Evolutionary conservation across 2,113 vertebrate species (phyloP), one percentile per base, ranked within the genome.

Genomic region (Peromyscus maniculatus): DNA sequence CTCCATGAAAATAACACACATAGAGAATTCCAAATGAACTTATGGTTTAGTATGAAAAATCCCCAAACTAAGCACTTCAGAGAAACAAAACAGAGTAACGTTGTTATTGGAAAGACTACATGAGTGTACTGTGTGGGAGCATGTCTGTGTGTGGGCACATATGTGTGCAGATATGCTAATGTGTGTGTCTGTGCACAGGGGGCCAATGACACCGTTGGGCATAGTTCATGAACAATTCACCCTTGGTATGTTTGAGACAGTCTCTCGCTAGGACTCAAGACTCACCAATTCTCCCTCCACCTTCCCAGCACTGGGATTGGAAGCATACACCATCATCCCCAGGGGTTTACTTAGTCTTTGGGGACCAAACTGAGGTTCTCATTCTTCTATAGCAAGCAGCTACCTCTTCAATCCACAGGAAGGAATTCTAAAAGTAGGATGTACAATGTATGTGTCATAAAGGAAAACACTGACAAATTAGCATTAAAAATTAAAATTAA

Each of bases 401-500:
- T n/a, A 71, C 4, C 31, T n/a, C 66, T n/a, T 69, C 66, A 71
- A 15, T 7, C 46, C 46, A 26, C 31, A 33, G 62, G 15, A 87
- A 52, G 15, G 3, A 28, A 74, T 19, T 74, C 39, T n/a, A 89
- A 57, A 57, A 57, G 15, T 39, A 77, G 90, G 26, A 75, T 75
- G 11, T 49, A 72, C 80, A 26, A 71, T 74, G 36, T 33, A 3
- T 77, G 59, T 15, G 22, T 21, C 64, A 43, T 80, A 66, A 72
- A 71, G 17, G 36, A 94, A 79, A 96, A 59, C 22, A 91, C 0
- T 17, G 12, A 55, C 66, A 72, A 74, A 67, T 59, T 80, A 83
- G 11, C 31, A 28, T 46, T 55, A 62, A 95, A 95, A 97, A 43
- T 72, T 94, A 82, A 96, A 96, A 71, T 1, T 26, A 89, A 26